phyloP scores from a whole-genome alignment of 2,113 vertebrate species.

The Anas platyrhynchos region DNA sequence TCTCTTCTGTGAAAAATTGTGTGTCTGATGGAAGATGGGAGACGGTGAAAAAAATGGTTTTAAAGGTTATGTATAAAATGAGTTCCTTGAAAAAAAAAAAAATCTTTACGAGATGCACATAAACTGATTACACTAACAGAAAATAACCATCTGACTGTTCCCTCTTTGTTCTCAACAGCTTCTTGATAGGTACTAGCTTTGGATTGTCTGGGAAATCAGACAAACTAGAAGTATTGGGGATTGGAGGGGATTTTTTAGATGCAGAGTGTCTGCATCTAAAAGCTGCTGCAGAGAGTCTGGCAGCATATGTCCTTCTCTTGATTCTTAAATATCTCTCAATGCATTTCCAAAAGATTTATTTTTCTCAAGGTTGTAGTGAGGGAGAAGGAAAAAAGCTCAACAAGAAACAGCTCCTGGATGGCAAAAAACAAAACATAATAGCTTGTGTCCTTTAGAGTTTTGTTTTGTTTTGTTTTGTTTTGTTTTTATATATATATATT shows the following conservation, averaged over 20 bases:
- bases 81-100: not conserved
- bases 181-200: not conserved
- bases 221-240: not conserved
- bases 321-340: not conserved
- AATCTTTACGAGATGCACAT: not conserved
- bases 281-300: not conserved
- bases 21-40: not conserved
- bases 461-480: not conserved
- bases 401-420: not conserved
- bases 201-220: not conserved
- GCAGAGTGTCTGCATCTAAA: not conserved
- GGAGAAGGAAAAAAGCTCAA: not conserved
- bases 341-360: accelerated
- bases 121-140: not conserved
- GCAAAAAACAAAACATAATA: not conserved
- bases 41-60: not conserved
- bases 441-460: not conserved
- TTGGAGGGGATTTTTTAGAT: not conserved
- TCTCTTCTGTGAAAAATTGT: not conserved
- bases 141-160: not conserved
- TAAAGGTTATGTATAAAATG: not conserved
- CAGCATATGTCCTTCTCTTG: not conserved
- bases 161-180: not conserved
- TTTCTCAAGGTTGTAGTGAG: not conserved
- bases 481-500: not conserved